These are phyloP conservation scores for Dicerorhinus sumatrensis DNA, from an alignment of 2,113 vertebrate genomes.

Conservation along the genomic window DNA sequence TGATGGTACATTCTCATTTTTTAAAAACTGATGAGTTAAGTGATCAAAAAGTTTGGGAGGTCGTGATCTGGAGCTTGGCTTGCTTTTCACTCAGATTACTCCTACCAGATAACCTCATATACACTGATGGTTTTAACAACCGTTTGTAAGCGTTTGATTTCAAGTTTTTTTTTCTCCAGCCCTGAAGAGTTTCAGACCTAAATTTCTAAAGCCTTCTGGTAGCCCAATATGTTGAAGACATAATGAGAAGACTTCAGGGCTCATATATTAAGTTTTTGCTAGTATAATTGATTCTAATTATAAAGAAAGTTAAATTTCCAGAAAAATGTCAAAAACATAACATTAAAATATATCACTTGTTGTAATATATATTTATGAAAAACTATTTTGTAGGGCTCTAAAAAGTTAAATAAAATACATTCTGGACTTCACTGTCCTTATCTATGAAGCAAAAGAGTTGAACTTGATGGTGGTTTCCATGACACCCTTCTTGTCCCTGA, in stretches of 20 bases:
- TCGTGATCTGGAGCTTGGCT: conserved; percentile 14
- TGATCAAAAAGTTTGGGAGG: not conserved
- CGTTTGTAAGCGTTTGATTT: conserved; percentile 23
- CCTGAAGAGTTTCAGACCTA: not conserved
- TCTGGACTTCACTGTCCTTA: conserved; percentile 58
- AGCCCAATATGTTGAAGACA: conserved; percentile 5
- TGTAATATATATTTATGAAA: conserved; percentile 46
- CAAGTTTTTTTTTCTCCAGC: not conserved
- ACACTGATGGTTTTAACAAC: not conserved
- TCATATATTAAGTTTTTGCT: conserved; percentile 39
- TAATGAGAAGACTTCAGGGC: conserved; percentile 5
- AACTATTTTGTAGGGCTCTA: conserved; percentile 2
- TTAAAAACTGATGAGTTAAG: not conserved
- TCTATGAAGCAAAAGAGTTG: not conserved
- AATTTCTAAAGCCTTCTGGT: conserved; percentile 47
- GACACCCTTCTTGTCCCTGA: conserved; percentile 3
- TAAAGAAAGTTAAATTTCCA: conserved; percentile 63
- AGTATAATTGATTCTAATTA: conserved; percentile 58
- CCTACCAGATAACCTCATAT: not conserved
- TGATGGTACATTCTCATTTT: not conserved
- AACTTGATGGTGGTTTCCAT: not conserved
- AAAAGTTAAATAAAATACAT: conserved; percentile 36
- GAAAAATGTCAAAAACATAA: conserved; percentile 52
- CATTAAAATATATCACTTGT: conserved; percentile 55
- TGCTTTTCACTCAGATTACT: conserved; percentile 3